Evolutionary conservation across 53 echinoderm and acorn worm species (phyloP).

Genomic region (Astropecten irregularis): DNA sequence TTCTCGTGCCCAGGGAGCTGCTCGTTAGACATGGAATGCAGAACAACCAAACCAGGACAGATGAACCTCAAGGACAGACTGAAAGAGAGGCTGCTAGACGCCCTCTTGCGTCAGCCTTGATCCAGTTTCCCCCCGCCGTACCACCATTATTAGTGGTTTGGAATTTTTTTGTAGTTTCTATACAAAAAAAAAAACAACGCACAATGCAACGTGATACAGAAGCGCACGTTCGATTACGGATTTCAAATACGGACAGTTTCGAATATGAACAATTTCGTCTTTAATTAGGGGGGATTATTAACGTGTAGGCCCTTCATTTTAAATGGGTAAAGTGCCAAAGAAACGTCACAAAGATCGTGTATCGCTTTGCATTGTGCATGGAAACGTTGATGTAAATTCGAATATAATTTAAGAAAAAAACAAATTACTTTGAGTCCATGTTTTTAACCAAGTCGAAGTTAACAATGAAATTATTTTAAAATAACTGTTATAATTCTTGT

Average conservation of each 20-base stretch:
- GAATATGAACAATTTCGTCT: background rate
- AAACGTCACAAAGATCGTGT: background rate
- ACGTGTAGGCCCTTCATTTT: too few relatives aligned
- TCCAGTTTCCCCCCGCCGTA: background rate
- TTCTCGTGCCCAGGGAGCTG: conserved; percentile 49
- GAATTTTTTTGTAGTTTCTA: background rate
- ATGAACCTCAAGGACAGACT: conserved; percentile 42
- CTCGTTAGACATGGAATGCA: conserved; percentile 43
- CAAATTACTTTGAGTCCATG: too few relatives aligned
- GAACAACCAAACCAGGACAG: conserved; percentile 18
- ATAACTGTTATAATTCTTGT: too few relatives aligned
- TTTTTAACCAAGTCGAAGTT: too few relatives aligned
- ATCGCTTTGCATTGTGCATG: conserved; percentile 28
- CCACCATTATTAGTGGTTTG: background rate
- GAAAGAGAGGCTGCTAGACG: conserved; percentile 59
- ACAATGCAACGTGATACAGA: conserved; percentile 23
- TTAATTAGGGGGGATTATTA: too few relatives aligned
- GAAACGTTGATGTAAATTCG: too few relatives aligned
- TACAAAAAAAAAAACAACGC: background rate
- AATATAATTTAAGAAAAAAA: too few relatives aligned
- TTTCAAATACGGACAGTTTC: background rate
- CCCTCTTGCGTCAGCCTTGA: conserved; percentile 64
- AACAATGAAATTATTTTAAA: too few relatives aligned
- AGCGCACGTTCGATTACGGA: background rate
- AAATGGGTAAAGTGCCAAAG: too few relatives aligned